These are phyloP conservation scores for Ursus arctos DNA, from an alignment of 2,113 vertebrate genomes.

Conservation along the genomic window DNA sequence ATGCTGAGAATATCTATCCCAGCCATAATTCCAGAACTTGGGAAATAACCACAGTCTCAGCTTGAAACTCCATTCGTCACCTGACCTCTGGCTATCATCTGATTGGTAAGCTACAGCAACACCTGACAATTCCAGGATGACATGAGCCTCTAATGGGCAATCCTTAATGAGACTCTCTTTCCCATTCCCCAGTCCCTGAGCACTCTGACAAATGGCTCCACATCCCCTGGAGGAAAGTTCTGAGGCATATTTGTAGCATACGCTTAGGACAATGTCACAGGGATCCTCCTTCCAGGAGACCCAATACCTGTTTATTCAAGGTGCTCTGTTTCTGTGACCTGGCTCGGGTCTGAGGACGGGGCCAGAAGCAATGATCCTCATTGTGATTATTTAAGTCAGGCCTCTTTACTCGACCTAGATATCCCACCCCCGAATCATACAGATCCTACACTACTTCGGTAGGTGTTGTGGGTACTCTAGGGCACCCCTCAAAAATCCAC, in stretches of 20 bases:
- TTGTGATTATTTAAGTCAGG: background rate
- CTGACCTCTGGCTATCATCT: background rate
- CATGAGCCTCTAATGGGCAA: background rate
- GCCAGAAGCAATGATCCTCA: background rate
- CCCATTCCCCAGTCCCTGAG: background rate
- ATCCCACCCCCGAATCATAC: background rate
- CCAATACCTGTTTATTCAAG: background rate
- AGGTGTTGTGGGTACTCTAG: background rate
- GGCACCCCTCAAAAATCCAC: background rate
- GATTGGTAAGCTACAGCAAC: background rate
- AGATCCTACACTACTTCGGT: background rate
- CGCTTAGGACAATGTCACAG: background rate
- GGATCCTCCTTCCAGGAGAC: background rate
- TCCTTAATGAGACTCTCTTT: background rate
- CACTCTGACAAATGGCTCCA: constrained; percentile 13
- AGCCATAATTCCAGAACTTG: background rate
- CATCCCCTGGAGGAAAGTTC: background rate
- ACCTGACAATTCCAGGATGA: background rate
- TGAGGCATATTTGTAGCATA: background rate
- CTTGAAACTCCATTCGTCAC: background rate
- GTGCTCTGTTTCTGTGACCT: background rate
- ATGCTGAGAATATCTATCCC: background rate
- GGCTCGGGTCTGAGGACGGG: background rate
- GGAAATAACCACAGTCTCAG: background rate
- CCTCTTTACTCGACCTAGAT: background rate